Conservation (phyloP, 1,140 invertebrate genomes). For the Trichoplusia ni region DNA sequence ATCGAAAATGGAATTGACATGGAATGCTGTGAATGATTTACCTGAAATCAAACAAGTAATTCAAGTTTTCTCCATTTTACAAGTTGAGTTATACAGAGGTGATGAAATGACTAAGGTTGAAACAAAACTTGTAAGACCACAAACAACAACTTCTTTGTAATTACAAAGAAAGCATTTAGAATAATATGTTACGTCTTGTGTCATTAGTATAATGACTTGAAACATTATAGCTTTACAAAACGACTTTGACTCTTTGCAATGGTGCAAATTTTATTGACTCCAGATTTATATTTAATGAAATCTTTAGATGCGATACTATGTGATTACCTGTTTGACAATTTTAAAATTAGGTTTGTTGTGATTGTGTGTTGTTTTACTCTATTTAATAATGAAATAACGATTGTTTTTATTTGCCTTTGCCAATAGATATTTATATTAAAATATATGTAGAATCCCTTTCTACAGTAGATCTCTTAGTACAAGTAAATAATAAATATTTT, state of each 20-base stretch:
- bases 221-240: slow-evolving; percentile 10
- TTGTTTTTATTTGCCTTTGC: slow-evolving; percentile 1
- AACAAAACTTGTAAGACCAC: slow-evolving; percentile 66
- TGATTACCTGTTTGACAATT: background rate
- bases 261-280: background rate
- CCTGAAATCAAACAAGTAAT: slow-evolving; percentile 60
- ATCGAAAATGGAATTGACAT: slow-evolving; percentile 70
- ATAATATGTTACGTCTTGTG: too few species aligned
- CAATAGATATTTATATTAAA: background rate
- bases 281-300: background rate
- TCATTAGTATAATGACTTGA: too few species aligned
- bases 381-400: slow-evolving; percentile 7
- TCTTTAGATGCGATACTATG: background rate
- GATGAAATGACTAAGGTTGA: slow-evolving; percentile 73
- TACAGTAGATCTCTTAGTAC: background rate
- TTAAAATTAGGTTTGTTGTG: slow-evolving; percentile 5
- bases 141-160: slow-evolving; percentile 2
- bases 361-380: slow-evolving; percentile 5
- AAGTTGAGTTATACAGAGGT: slow-evolving; percentile 68
- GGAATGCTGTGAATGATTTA: slow-evolving; percentile 49
- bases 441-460: background rate
- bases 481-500: slow-evolving; percentile 8
- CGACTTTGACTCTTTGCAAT: slow-evolving; percentile 2
- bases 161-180: background rate
- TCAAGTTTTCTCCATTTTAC: slow-evolving; percentile 67